Percentiles rank a stretch among this genome's conserved stretches.
These are phyloP conservation scores for Pipistrellus kuhlii DNA, from an alignment of 2,797 vertebrate genomes.

Conservation along the genomic window DNA sequence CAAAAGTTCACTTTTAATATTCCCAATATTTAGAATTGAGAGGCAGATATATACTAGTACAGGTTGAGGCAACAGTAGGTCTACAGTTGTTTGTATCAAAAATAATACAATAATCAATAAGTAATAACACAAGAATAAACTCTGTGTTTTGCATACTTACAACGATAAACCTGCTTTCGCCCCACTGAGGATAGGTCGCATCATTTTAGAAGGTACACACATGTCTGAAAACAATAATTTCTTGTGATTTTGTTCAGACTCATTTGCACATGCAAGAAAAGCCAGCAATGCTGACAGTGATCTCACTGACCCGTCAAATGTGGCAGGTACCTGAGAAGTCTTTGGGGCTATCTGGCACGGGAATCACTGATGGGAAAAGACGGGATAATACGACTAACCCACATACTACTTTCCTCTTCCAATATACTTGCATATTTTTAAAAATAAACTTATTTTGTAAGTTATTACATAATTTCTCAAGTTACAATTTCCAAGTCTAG, in stretches of 20 bases:
- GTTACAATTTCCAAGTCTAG: background rate
- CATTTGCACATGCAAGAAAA: background rate
- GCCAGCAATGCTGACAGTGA: background rate
- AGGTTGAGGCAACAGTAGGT: background rate
- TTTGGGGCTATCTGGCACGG: background rate
- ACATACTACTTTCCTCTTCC: background rate
- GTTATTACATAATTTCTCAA: conserved; percentile 39
- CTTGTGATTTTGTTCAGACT: background rate
- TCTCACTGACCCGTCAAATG: background rate
- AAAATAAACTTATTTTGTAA: background rate
- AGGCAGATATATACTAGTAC: background rate
- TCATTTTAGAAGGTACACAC: background rate
- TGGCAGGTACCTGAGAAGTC: background rate
- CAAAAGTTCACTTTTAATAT: background rate
- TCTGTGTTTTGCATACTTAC: background rate
- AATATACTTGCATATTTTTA: background rate
- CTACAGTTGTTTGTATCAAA: background rate
- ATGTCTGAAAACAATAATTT: conserved; percentile 41
- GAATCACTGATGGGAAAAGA: background rate
- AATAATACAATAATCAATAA: background rate
- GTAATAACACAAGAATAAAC: background rate
- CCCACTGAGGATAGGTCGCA: background rate
- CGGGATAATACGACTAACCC: background rate
- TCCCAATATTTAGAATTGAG: background rate
- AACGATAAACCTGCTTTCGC: background rate